A percentile compares a stretch with the other conserved stretches of the same genome.
phyloP scores from a whole-genome alignment of 2,797 vertebrate species.

The Bothrops alternatus region DNA sequence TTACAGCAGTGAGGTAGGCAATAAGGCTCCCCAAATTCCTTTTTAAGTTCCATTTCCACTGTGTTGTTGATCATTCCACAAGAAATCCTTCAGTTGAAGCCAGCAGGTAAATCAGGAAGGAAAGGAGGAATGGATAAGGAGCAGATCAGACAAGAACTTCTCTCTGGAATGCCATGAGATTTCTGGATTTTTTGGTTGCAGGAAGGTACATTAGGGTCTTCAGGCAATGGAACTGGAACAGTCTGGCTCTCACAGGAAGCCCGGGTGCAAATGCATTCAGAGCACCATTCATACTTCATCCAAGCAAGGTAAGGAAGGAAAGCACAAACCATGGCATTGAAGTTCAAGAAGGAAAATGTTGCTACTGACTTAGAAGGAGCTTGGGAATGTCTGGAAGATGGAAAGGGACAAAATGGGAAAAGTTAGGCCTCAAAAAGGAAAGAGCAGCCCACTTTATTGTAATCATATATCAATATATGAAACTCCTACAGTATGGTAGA shows the following conservation, averaged over 20 bases:
- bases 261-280: background rate
- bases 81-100: conserved; percentile 9
- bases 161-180: background rate
- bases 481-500: background rate
- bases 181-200: background rate
- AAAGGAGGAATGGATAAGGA: background rate
- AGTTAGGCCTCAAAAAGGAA: background rate
- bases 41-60: background rate
- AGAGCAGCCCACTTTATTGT: background rate
- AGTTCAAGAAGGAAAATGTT: conserved; percentile 1
- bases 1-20: conserved; percentile 30
- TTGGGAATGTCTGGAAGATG: conserved; percentile 25
- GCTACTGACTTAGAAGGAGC: conserved; percentile 24
- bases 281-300: conserved; percentile 12
- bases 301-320: conserved; percentile 26
- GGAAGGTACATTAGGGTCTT: background rate
- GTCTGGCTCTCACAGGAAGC: background rate
- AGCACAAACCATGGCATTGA: conserved; percentile 34
- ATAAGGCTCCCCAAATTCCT: background rate
- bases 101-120: background rate
- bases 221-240: background rate
- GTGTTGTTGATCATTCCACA: background rate
- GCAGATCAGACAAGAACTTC: background rate
- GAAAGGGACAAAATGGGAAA: conserved; percentile 5
- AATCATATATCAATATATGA: background rate